These are phyloP conservation scores for Phalacrocorax aristotelis DNA, from an alignment of 2,113 vertebrate species.

Conservation along the genomic window DNA sequence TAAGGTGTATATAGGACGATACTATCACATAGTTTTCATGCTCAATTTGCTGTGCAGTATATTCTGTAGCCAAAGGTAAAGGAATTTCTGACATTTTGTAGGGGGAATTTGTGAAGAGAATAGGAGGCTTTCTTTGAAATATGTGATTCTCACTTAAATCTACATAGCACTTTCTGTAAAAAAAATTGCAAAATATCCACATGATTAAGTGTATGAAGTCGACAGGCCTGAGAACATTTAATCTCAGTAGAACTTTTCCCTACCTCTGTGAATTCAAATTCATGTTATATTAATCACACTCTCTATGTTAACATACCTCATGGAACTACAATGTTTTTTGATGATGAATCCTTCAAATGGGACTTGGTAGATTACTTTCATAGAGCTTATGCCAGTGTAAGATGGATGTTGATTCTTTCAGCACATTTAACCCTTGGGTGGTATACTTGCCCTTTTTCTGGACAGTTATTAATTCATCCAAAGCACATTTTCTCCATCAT, in stretches of 20 bases:
- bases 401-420: background rate
- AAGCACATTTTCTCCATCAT: background rate
- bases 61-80: background rate
- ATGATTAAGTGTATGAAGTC: background rate
- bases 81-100: background rate
- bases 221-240: background rate
- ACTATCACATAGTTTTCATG: background rate
- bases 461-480: background rate
- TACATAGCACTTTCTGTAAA: background rate
- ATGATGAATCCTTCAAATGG: slow-evolving; percentile 7
- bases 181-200: background rate
- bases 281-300: background rate
- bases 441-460: background rate
- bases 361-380: background rate
- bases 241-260: background rate
- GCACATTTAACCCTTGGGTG: background rate
- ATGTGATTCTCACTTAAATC: background rate
- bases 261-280: background rate
- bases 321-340: background rate
- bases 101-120: background rate
- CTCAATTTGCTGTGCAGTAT: background rate
- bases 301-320: background rate
- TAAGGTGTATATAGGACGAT: background rate
- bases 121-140: background rate
- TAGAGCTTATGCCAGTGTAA: background rate